These are phyloP conservation scores for Tetramorium alpestre DNA, from an alignment of 1,140 invertebrate genomes.

Conservation along the genomic window DNA sequence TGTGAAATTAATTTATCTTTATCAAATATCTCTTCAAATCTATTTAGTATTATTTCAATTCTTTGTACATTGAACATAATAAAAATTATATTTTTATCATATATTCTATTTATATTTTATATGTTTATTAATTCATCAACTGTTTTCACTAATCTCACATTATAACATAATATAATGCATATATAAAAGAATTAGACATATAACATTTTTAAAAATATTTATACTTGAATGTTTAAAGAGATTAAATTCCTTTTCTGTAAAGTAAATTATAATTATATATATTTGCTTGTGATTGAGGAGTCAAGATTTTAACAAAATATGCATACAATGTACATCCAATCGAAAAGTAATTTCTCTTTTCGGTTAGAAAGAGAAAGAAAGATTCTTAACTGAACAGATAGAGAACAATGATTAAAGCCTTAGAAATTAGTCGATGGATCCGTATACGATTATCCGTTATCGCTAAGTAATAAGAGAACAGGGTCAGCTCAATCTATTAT, in stretches of 20 bases:
- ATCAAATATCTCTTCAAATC: neutral
- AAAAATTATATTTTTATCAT: neutral
- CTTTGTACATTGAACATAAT: neutral
- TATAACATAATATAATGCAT: neutral
- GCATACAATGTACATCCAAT: neutral
- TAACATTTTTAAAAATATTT: neutral
- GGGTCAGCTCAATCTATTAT: conserved; percentile 75
- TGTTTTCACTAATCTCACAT: neutral
- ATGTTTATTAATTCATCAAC: neutral
- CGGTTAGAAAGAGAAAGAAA: neutral
- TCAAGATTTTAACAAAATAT: neutral
- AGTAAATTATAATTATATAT: neutral
- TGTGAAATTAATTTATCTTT: neutral
- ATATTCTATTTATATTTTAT: neutral
- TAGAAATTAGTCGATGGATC: conserved; percentile 75
- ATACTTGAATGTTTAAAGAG: neutral
- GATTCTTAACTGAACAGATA: neutral
- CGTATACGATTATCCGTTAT: conserved; percentile 70
- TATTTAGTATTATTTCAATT: neutral
- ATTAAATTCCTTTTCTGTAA: neutral
- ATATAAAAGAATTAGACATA: neutral
- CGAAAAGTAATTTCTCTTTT: neutral
- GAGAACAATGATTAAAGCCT: conserved; percentile 76
- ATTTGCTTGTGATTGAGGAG: neutral
- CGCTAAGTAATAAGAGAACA: conserved; percentile 74